Conservation (phyloP, 2,113 vertebrate genomes). For the Ictalurus furcatus region DNA sequence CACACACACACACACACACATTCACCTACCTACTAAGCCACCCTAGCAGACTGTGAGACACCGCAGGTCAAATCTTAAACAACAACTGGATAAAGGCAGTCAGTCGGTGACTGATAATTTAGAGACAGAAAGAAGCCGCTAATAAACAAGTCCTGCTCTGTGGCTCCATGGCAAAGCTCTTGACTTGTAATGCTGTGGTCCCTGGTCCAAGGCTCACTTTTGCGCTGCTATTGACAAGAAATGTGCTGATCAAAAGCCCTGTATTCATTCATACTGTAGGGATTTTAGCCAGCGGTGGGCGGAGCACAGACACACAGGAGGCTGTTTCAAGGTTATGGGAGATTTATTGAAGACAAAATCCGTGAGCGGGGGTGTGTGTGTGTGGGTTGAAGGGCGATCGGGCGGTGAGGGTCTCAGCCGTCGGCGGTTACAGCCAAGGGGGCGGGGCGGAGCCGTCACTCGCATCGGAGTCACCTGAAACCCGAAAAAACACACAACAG, state of each 20-base stretch:
- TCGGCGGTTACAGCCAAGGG: too few relatives aligned
- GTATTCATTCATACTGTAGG: neutral
- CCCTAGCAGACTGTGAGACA: neutral
- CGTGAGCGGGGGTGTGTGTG: too few relatives aligned
- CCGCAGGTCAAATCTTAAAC: neutral
- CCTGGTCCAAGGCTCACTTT: neutral
- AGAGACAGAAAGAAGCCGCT: neutral
- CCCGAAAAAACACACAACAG: too few relatives aligned
- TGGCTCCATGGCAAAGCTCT: neutral
- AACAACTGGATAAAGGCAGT: neutral
- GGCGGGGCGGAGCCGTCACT: too few relatives aligned
- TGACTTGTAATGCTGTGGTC: neutral
- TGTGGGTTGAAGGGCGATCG: too few relatives aligned
- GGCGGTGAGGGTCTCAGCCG: too few relatives aligned
- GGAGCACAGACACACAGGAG: too few relatives aligned
- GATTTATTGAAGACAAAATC: too few relatives aligned
- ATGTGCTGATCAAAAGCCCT: neutral
- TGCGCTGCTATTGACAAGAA: neutral
- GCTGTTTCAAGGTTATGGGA: too few relatives aligned
- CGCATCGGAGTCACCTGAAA: too few relatives aligned
- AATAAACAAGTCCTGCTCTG: too few relatives aligned
- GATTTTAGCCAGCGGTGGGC: too few relatives aligned
- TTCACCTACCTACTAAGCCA: neutral
- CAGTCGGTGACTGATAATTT: neutral
- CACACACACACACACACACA: neutral